Evolutionary conservation across 2,113 vertebrate species (phyloP), one percentile per base, ranked within the genome.

Genomic region (Leptobrachium leishanense): DNA sequence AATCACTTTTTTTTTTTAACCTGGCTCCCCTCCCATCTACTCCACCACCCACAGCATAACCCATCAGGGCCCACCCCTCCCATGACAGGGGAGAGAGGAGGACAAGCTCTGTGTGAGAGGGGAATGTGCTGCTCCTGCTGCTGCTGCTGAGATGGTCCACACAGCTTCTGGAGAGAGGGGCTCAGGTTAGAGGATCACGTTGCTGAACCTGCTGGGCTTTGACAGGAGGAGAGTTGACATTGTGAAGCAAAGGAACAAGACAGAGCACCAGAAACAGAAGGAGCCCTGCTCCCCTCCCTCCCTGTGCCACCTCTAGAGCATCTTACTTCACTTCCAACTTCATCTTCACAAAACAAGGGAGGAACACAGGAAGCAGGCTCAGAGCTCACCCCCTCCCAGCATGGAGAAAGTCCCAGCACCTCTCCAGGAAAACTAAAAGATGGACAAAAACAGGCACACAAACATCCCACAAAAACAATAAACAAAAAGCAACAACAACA

Each of bases 51-150:
- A 59, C 43, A 76, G 42, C 78, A 82, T 82, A 64, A 68, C 42
- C 15, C 81, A 31, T 43, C 82, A 63, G 67, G 65, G 81, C 81
- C 66, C 63, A 72, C 65, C 78, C 77, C 74, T 68, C 72, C 77
- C 66, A 82, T 75, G 74, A 79, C 67, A 31, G 68, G 73, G 70
- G 77, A 74, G 81, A 69, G 72, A 80, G 72, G 31, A 31, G 72
- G 71, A 83, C 67, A 9, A 63, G 79, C 64, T 43, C 10, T 43
- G 68, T 59, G 57, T 64, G 70, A 46, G 53, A 6, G 54, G 8
- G 63, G 63, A 73, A 59, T 54, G 70, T 55, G 77, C 77, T 72
- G 44, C 63, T 66, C 53, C 46, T 54, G 10, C 8, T 55, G 69
- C 43, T 43, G 68, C 5, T 15, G 20, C 20, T 20, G 43, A 13